Percentiles rank a stretch among this genome's conserved stretches.
phyloP scores from a whole-genome alignment of 1,140 invertebrate genomes.

The Calosoma granatense region DNA sequence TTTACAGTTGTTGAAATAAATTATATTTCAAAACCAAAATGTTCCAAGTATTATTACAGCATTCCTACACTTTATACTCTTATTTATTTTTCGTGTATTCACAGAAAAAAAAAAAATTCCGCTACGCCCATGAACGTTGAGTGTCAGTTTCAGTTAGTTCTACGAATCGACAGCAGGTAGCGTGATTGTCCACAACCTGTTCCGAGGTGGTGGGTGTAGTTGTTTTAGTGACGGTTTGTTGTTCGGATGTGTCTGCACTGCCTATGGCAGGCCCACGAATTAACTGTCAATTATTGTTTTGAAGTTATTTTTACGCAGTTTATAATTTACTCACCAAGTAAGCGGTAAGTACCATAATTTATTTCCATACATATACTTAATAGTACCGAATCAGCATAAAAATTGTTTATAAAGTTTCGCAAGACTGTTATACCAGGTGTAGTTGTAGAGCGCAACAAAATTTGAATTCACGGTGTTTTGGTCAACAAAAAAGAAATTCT shows the following conservation, averaged over 20 bases:
- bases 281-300: conserved; percentile 6
- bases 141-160: not conserved
- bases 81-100: not conserved
- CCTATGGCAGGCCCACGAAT: not conserved
- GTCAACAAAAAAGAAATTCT: not conserved
- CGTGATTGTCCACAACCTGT: not conserved
- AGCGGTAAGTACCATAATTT: not conserved
- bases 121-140: not conserved
- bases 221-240: not conserved
- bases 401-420: not conserved
- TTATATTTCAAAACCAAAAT: not conserved
- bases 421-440: not conserved
- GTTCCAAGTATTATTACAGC: not conserved
- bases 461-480: not conserved
- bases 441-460: not conserved
- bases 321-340: not conserved
- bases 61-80: not conserved
- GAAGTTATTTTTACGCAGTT: not conserved
- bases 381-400: not conserved
- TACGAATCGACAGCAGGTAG: not conserved
- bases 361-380: not conserved
- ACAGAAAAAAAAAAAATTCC: not conserved
- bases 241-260: not conserved
- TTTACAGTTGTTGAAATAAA: conserved; percentile 8
- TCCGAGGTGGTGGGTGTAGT: not conserved